Percentiles rank a stretch among this genome's conserved stretches.
phyloP scores from a whole-genome alignment of 2,888 invertebrate species.

The Ectemnius lituratus region DNA sequence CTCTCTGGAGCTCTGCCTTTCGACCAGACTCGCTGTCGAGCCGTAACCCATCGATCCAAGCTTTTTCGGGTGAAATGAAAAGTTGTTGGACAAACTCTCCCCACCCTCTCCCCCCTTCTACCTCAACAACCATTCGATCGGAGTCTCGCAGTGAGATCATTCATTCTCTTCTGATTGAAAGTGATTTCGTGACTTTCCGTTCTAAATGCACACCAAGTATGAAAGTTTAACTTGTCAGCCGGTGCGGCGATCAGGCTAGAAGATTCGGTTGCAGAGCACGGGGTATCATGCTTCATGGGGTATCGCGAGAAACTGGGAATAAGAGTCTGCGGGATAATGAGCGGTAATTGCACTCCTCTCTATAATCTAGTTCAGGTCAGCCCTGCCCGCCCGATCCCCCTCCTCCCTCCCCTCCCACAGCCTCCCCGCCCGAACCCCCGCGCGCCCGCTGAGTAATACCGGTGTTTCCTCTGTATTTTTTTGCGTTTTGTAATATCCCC shows the following conservation, averaged over 20 bases:
- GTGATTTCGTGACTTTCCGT: too few species aligned
- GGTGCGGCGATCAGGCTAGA: too few species aligned
- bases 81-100: not conserved
- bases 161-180: too few species aligned
- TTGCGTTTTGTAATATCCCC: slow-evolving; percentile 61
- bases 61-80: slow-evolving; percentile 5
- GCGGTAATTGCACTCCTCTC: slow-evolving; percentile 36
- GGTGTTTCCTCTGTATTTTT: slow-evolving; percentile 42
- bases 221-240: too few species aligned
- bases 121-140: too few species aligned
- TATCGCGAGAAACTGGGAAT: slow-evolving; percentile 19
- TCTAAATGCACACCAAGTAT: too few species aligned
- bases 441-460: slow-evolving; percentile 39
- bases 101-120: too few species aligned
- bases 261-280: not conserved
- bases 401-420: too few species aligned
- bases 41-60: not conserved
- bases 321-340: slow-evolving; percentile 16
- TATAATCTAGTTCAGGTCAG: slow-evolving; percentile 47
- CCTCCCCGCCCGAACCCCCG: too few species aligned
- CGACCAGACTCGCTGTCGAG: not conserved
- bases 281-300: not conserved
- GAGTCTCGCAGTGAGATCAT: too few species aligned
- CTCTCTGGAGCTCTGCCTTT: not conserved
- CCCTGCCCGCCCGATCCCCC: not conserved